Evolutionary conservation across 2,888 invertebrate species (phyloP).

Genomic region (Melangyna quadrimaculata): DNA sequence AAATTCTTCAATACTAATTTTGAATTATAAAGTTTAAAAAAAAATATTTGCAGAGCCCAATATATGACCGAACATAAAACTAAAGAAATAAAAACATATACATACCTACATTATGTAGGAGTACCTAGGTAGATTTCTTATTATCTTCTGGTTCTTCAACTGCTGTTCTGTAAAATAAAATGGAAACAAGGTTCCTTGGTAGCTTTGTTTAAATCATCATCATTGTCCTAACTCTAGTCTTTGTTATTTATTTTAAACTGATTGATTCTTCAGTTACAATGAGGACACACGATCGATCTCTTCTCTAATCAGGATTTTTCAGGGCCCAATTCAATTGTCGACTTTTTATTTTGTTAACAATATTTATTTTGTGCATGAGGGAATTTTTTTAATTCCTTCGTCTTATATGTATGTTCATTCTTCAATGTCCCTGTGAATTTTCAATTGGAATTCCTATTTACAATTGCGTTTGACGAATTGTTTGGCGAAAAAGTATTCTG

Average conservation of each 20-base stretch:
- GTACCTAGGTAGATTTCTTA: too few species aligned
- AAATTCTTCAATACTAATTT: too few species aligned
- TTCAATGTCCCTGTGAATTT: conserved; percentile 43
- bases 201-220: neutral
- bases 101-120: too few species aligned
- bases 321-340: conserved; percentile 29
- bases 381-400: neutral
- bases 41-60: too few species aligned
- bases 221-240: neutral
- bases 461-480: conserved; percentile 63
- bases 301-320: neutral
- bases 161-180: neutral
- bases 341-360: conserved; percentile 43
- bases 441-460: conserved; percentile 69
- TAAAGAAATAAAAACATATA: too few species aligned
- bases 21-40: too few species aligned
- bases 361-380: conserved; percentile 47
- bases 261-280: conserved; percentile 35
- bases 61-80: too few species aligned
- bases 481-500: conserved; percentile 40
- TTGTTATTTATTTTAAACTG: neutral
- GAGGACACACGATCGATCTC: conserved; percentile 26
- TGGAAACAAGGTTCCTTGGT: neutral
- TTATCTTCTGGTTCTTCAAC: too few species aligned
- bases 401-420: neutral